These are phyloP conservation scores for Caerostris darwini DNA, from an alignment of 1,140 invertebrate genomes.

Conservation along the genomic window DNA sequence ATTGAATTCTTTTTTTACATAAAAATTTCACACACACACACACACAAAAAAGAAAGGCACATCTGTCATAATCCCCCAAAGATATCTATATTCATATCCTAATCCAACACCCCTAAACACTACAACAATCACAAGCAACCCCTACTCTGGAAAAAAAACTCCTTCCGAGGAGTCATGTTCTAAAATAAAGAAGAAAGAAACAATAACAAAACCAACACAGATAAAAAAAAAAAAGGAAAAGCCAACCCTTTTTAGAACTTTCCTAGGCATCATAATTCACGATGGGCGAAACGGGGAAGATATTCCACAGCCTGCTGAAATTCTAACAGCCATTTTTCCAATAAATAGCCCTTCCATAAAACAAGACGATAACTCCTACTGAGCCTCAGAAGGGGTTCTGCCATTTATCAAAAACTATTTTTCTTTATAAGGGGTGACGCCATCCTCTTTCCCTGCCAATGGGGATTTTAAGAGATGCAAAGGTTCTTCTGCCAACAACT, in stretches of 20 bases:
- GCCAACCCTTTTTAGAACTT: conserved; percentile 4
- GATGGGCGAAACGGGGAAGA: neutral
- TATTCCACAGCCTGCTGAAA: conserved; percentile 36
- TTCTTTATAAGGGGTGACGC: conserved; percentile 41
- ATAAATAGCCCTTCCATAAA: conserved; percentile 73
- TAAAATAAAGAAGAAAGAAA: neutral
- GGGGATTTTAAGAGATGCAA: conserved; percentile 34
- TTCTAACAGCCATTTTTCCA: conserved; percentile 73
- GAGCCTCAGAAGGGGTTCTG: neutral
- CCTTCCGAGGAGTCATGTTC: neutral
- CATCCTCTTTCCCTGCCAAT: conserved; percentile 20
- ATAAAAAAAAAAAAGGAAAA: too few species aligned
- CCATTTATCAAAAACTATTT: conserved; percentile 70
- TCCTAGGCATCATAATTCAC: conserved; percentile 52
- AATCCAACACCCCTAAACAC: neutral
- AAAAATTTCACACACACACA: neutral
- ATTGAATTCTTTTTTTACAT: neutral
- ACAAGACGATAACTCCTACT: conserved; percentile 48
- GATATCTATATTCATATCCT: neutral
- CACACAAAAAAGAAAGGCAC: neutral
- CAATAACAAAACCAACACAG: neutral
- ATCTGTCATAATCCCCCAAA: neutral
- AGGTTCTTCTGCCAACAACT: neutral
- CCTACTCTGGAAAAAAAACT: neutral
- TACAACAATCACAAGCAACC: neutral